phyloP scores from a whole-genome alignment of 2,797 vertebrate species.

The Myotis planiceps region DNA sequence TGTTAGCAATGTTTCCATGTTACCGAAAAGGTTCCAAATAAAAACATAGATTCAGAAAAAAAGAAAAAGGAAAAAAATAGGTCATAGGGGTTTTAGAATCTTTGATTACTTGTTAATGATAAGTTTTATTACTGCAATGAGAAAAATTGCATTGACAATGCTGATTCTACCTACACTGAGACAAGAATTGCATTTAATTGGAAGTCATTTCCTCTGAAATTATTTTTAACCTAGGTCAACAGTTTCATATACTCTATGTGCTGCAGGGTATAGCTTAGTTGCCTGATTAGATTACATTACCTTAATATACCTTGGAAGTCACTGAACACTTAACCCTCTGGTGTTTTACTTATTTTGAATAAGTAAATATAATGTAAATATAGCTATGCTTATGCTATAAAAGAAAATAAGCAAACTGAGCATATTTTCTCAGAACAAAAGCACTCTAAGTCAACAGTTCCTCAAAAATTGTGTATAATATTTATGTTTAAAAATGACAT shows the following conservation, averaged over 20 bases:
- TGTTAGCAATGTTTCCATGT: background rate
- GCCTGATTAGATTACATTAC: constrained; percentile 43
- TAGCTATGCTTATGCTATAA: background rate
- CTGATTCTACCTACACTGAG: background rate
- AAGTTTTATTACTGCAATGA: constrained; percentile 4
- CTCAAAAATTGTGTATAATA: background rate
- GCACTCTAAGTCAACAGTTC: background rate
- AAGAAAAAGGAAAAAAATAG: background rate
- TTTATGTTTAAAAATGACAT: background rate
- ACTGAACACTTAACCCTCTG: background rate
- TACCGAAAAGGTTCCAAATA: background rate
- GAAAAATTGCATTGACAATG: background rate
- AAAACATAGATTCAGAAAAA: background rate
- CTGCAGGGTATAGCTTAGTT: constrained; percentile 3
- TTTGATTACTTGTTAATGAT: constrained; percentile 48
- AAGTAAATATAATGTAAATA: constrained; percentile 22
- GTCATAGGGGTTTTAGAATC: background rate
- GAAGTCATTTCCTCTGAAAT: constrained; percentile 48
- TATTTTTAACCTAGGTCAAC: constrained; percentile 46
- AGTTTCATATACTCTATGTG: constrained; percentile 7
- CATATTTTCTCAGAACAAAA: background rate
- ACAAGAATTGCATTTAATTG: constrained; percentile 54
- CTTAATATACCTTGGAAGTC: background rate
- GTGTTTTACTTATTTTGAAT: constrained; percentile 23
- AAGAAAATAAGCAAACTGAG: background rate